Percentiles rank a stretch among this genome's conserved stretches.
Evolutionary conservation across 1,140 invertebrate species (phyloP).

Genomic region (Drosophila bipectinata): DNA sequence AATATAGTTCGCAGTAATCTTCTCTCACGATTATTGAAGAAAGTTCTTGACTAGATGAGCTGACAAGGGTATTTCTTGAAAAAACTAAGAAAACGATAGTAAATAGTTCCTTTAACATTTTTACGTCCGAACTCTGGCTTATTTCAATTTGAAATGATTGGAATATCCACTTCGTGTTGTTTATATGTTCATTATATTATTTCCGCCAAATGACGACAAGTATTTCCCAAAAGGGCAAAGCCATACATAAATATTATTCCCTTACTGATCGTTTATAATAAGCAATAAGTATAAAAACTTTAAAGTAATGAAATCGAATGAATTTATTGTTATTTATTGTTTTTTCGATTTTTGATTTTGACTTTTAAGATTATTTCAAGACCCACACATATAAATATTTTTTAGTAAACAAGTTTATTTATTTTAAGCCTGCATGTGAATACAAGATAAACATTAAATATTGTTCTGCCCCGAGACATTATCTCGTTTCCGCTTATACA

Average conservation of each 20-base stretch:
- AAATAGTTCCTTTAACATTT: neutral
- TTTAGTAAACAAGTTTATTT: no score
- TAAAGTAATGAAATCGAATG: no score
- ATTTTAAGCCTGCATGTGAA: neutral
- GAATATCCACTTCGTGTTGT: neutral
- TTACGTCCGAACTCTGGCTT: neutral
- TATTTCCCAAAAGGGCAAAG: no score
- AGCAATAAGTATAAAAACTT: no score
- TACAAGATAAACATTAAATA: neutral
- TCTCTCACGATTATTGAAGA: neutral
- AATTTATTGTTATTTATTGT: no score
- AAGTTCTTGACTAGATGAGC: neutral
- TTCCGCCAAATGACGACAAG: no score
- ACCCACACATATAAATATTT: no score
- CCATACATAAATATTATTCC: no score
- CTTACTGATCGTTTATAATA: no score
- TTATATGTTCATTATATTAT: no score
- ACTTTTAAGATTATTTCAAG: no score
- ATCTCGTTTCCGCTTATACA: neutral
- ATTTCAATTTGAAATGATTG: neutral
- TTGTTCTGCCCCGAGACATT: neutral
- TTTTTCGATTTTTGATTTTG: no score
- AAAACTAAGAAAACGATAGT: neutral
- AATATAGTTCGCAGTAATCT: constrained; percentile 21
- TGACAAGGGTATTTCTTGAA: neutral